Base-by-base conservation (phyloP, 53 echinoderm and acorn worm species). In the Glandiceps talaboti region DNA sequence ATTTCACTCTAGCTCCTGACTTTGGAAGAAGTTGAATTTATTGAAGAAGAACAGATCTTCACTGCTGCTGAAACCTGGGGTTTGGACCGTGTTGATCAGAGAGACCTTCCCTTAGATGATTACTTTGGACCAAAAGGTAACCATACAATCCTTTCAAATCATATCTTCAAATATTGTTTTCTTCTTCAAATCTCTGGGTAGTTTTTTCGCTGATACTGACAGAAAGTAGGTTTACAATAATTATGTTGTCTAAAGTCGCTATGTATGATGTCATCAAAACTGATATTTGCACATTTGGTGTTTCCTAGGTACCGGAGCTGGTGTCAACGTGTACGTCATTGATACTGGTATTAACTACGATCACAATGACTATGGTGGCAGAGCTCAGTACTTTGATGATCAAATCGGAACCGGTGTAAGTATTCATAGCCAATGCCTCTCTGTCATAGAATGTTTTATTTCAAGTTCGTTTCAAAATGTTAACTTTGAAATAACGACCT, bases 331-430 rank as follows among this genome's bases (percentile, higher is more conserved):
- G 14, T 94, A 94, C 89, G 89, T 94, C 32, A 88, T 94, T 81
- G 94, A 94, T 73, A 94, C 94, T 33, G 94, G 94, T 32, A 86
- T 94, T 83, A 94, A 94, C 80, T 80, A 73, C 1, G 72, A 73
- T 27, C 94, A 94, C 82, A 73, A 74, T 20, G 94, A 94, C 77
- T 88, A 88, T 73, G 88, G 73, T 0, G 91, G 84, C 28, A 84
- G 94, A 26, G 85, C 89, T 20, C n/a, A 64, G 27, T 79, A 80
- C 74, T 86, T 84, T 31, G 86, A 87, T 73, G 92, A 89, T 77
- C 85, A 88, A 33, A 74, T 85, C 76, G 88, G 88, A 27, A 88
- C 87, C 30, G 27, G 81, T 12, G 88, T 87, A 81, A 84, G 77
- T 76, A 1, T 73, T n/a, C n/a, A n/a, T n/a, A n/a, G n/a, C n/a